phyloP scores from a whole-genome alignment of 2,797 vertebrate genomes.

The Acanthurus tractus region DNA sequence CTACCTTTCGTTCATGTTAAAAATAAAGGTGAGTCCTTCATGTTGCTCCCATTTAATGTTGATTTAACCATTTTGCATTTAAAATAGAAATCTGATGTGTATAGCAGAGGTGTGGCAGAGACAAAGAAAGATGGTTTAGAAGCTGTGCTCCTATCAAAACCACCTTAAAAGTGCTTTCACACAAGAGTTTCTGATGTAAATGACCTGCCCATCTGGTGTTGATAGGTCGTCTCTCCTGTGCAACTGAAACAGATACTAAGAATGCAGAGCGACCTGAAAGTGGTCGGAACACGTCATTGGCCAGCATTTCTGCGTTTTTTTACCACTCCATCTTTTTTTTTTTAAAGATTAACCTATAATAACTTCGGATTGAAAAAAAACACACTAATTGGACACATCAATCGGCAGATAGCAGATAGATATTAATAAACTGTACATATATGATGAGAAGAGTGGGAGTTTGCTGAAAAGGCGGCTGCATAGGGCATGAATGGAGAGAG shows the following conservation, averaged over 20 bases:
- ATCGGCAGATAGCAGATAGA: conserved; percentile 1
- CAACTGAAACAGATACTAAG: conserved; percentile 51
- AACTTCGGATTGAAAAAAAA: conserved; percentile 5
- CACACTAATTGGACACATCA: no score
- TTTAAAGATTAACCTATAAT: not conserved
- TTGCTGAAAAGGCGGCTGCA: conserved; percentile 54
- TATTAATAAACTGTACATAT: conserved; percentile 53
- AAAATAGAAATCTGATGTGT: conserved; percentile 32
- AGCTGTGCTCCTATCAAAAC: conserved; percentile 42
- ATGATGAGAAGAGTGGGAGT: conserved; percentile 50
- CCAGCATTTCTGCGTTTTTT: not conserved
- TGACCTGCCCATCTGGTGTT: conserved; percentile 60
- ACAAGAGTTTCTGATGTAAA: conserved; percentile 68
- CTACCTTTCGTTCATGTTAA: conserved; percentile 9
- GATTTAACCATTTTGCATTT: conserved; percentile 27
- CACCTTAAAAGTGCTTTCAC: conserved; percentile 34
- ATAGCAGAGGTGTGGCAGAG: conserved; percentile 39
- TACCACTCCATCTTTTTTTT: conserved; percentile 5
- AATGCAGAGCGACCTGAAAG: conserved; percentile 27
- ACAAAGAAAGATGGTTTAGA: conserved; percentile 7
- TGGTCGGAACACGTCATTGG: not conserved
- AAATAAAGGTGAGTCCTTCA: conserved; percentile 2
- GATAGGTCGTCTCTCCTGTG: conserved; percentile 33
- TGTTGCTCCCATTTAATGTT: not conserved
- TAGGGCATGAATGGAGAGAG: conserved; percentile 77